These are phyloP conservation scores for Pachymerium ferrugineum DNA, from an alignment of 2,888 invertebrate species.

Conservation along the genomic window DNA sequence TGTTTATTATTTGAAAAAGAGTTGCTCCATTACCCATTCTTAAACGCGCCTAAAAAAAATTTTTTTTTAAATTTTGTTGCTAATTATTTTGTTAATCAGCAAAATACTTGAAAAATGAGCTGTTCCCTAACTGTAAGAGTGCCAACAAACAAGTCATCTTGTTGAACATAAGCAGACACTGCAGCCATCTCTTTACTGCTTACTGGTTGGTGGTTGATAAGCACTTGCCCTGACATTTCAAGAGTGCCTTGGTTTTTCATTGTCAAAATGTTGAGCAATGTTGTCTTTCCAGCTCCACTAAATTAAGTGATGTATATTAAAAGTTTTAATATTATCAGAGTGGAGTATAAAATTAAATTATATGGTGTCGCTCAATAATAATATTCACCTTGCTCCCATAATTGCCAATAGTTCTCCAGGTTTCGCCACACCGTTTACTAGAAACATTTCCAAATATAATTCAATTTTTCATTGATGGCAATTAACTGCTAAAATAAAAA, in stretches of 20 bases:
- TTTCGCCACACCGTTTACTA: neutral
- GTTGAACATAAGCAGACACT: conserved; percentile 85
- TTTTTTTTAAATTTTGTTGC: conserved; percentile 81
- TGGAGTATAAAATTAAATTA: neutral
- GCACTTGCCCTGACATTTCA: conserved; percentile 43
- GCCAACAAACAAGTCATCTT: conserved; percentile 87
- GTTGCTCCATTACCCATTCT: conserved; percentile 75
- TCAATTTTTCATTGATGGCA: neutral
- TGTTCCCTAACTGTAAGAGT: conserved; percentile 71
- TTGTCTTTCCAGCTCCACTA: conserved; percentile 55
- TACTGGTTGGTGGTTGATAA: conserved; percentile 69
- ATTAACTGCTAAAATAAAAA: too few species aligned
- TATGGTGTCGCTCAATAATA: neutral
- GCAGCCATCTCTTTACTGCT: conserved; percentile 62
- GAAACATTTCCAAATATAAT: neutral
- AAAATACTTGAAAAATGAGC: conserved; percentile 28
- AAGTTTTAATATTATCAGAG: too few species aligned
- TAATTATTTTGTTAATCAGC: conserved; percentile 46
- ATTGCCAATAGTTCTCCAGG: conserved; percentile 81
- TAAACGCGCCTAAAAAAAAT: conserved; percentile 60
- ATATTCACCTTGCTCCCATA: conserved; percentile 56
- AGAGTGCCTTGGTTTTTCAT: conserved; percentile 52
- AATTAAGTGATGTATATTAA: neutral
- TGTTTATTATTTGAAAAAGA: conserved; percentile 63
- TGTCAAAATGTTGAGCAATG: conserved; percentile 80